Base-by-base conservation (phyloP, 1,140 invertebrate species). In the Tribolium castaneum region DNA sequence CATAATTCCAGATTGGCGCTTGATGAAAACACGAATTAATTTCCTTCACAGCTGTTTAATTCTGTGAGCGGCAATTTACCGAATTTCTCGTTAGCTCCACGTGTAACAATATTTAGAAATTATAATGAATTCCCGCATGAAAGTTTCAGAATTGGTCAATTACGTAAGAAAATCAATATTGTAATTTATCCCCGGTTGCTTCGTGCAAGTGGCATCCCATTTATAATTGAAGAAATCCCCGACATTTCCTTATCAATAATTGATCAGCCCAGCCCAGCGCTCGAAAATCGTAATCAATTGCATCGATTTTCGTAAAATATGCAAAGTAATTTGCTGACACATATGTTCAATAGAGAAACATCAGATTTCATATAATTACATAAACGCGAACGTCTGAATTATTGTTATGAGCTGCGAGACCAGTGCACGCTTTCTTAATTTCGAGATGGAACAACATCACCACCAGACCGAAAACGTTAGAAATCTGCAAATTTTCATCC, bases 321-420 rank as follows among this genome's bases (percentile, higher is more conserved):
- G 39, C 39, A 45, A 45, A 45, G 39, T 45, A 45, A 45, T 45
- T 45, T 52, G 10, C 51, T 52, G 51, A 52, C 51, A 52, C 51
- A 66, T 66, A 66, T 66, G 59, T 22, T 66, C 30, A 66, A 14
- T 59, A 72, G 52, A 54, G 30, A 73, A 66, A 66, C 59, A 52
- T 54, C 70, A 34, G 71, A 77, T 77, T 77, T 77, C 76, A 77
- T 77, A 77, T 77, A 77, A 77, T 77, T 77, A 77, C 76, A 77
- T 77, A 77, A 77, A 77, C 51, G 19, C 66, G 51, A 70, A 70
- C 45, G 54, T 71, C 25, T 70, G 70, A 77, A 71, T 77, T 77
- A 77, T 77, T 77, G 51, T 77, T 77, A 71, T 77, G 51, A 77
- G 70, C 54, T 52, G 54, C 25, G 51, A 45, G 54, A 70, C 22